These are phyloP conservation scores for Drosophila lowei DNA, from an alignment of 1,140 invertebrate species.

Conservation along the genomic window DNA sequence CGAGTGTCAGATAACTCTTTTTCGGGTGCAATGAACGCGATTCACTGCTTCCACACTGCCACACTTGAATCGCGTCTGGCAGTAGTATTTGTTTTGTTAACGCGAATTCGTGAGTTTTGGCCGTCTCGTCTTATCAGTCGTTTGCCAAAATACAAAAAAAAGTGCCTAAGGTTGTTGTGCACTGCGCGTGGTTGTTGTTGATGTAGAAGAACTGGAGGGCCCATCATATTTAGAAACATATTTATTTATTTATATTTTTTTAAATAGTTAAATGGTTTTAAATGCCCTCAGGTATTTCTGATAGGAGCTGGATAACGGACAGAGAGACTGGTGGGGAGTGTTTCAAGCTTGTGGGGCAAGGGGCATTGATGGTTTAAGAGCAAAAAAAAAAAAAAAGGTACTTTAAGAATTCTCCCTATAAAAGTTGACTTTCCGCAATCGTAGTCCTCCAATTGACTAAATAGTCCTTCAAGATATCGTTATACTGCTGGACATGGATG, in stretches of 20 bases:
- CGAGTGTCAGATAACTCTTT: conserved; percentile 46
- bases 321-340: conserved; percentile 14
- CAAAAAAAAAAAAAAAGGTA: too few relatives aligned
- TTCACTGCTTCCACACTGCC: conserved; percentile 9
- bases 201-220: not conserved
- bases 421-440: too few relatives aligned
- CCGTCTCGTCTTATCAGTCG: conserved; percentile 60
- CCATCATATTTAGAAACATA: too few relatives aligned
- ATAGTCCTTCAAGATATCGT: too few relatives aligned
- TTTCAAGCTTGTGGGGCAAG: not conserved
- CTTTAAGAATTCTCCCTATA: too few relatives aligned
- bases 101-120: conserved; percentile 48
- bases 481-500: too few relatives aligned
- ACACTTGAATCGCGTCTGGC: conserved; percentile 9
- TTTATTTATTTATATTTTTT: too few relatives aligned
- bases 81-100: conserved; percentile 71
- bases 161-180: conserved; percentile 3
- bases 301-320: conserved; percentile 13
- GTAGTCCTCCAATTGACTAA: too few relatives aligned
- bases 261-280: too few relatives aligned
- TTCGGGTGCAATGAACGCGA: conserved; percentile 67
- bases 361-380: too few relatives aligned
- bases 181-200: conserved; percentile 27
- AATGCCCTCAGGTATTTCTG: not conserved
- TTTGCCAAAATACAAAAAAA: conserved; percentile 49